Evolutionary conservation across 35 echinoderm and acorn worm genomes (phyloP).

Genomic region (Anneissia japonica): DNA sequence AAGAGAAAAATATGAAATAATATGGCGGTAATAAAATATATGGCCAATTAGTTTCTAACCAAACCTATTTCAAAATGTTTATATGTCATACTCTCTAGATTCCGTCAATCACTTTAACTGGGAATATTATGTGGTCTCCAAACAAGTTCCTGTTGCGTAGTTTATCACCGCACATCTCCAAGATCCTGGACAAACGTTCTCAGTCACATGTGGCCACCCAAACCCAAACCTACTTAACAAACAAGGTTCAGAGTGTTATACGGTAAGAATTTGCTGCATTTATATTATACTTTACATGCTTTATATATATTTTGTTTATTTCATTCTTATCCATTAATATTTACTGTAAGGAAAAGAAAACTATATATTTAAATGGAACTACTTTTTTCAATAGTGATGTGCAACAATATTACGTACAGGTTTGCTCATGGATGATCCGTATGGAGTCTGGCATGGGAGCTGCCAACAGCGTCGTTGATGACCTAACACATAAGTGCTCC

Average conservation of each 20-base stretch:
- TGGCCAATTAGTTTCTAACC: no score
- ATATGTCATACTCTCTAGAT: conserved; percentile 63
- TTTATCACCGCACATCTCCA: conserved; percentile 85
- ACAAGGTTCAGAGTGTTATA: conserved; percentile 87
- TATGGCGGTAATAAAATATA: no score
- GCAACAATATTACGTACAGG: conserved; percentile 87
- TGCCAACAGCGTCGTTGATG: conserved; percentile 89
- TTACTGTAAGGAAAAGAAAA: no score
- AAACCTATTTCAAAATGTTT: no score
- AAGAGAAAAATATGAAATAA: no score
- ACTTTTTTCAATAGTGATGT: conserved; percentile 69
- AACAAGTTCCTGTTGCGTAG: conserved; percentile 88
- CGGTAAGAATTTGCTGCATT: conserved; percentile 53
- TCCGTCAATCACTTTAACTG: conserved; percentile 85
- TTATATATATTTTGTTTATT: background rate
- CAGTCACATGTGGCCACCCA: conserved; percentile 53
- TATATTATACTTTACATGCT: background rate
- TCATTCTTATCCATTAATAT: no score
- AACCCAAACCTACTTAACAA: conserved; percentile 51
- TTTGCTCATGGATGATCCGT: conserved; percentile 95
- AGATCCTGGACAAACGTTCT: conserved; percentile 80
- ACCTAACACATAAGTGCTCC: conserved; percentile 80
- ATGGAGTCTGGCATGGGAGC: conserved; percentile 91
- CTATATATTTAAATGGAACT: no score
- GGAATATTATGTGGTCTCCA: conserved; percentile 91